These are phyloP conservation scores for Phyllopteryx taeniolatus DNA, from an alignment of 2,113 vertebrate genomes.

Conservation along the genomic window DNA sequence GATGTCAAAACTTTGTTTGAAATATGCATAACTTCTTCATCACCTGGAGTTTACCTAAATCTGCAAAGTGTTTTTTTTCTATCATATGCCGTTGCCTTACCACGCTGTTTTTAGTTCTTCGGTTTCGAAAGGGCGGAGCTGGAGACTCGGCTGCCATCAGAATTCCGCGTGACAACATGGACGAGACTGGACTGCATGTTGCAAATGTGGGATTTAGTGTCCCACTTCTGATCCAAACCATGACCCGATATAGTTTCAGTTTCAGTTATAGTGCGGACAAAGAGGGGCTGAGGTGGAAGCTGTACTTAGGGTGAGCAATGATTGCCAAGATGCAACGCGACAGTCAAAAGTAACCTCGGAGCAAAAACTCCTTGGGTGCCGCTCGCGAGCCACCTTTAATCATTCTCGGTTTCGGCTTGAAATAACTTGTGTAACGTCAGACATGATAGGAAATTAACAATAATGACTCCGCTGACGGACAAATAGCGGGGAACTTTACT, in stretches of 20 bases:
- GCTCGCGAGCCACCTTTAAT: conserved; percentile 53
- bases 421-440: conserved; percentile 59
- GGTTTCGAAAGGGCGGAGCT: too few relatives aligned
- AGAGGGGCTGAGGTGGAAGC: background rate
- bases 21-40: too few relatives aligned
- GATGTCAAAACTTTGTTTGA: background rate
- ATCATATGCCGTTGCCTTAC: too few relatives aligned
- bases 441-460: conserved; percentile 55
- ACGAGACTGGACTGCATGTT: too few relatives aligned
- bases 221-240: too few relatives aligned
- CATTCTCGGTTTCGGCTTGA: conserved; percentile 46
- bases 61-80: too few relatives aligned
- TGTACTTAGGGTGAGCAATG: conserved; percentile 48
- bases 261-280: too few relatives aligned
- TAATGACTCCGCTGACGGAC: conserved; percentile 27
- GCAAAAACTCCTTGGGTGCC: conserved; percentile 25
- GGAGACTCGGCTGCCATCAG: too few relatives aligned
- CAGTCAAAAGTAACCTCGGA: conserved; percentile 46
- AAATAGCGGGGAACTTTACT: conserved; percentile 45
- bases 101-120: too few relatives aligned
- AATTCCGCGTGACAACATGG: too few relatives aligned
- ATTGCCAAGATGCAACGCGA: conserved; percentile 45
- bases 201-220: too few relatives aligned
- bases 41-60: too few relatives aligned
- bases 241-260: background rate